Base-by-base conservation (phyloP, 2,888 invertebrate species). In the Steromphala cineraria region DNA sequence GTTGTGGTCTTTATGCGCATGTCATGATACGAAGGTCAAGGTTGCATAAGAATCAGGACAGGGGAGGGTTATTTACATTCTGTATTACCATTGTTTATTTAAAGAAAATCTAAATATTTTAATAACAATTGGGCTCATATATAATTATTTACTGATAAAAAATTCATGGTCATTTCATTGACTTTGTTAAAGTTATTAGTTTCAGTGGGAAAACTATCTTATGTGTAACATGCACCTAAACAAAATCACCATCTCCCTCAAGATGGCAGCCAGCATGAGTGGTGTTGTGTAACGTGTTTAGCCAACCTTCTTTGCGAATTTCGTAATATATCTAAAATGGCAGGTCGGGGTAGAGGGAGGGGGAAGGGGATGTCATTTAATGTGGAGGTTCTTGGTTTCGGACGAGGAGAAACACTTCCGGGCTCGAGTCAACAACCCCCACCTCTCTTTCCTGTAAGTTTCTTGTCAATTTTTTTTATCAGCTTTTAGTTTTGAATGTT, bases 351-450 rank as follows among this genome's bases (percentile, higher is more conserved):
- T 15, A 83, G 93, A 81, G 92, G 92, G 13, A 85, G 92, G 46
- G 92, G 93, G 1, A 85, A 90, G 75, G 89, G 89, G n/a, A 85
- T 91, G 67, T 92, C 92, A 3, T 92, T 92, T 81, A 90, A 90
- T 82, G 88, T 91, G 24, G 92, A 92, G 84, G 87, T 87, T n/a
- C 85, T 93, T 21, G 92, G 92, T 5, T 91, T 92, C 82, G 91
- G 92, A 24, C 83, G 90, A 82, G 91, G 91, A 36, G 93, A 93
- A 78, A 87, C 90, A 1, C 81, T 92, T 10, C 91, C 92, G 53
- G 87, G 89, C 4, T 87, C 92, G 7, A 88, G 83, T 53, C 85
- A 89, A 31, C 91, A 92, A 76, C 93, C 93, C 53, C 92, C 92
- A 31, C 91, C 93, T 10, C 77, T 90, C 10, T 93, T 89, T 84